A percentile compares a stretch with the other conserved stretches of the same genome.
These are phyloP conservation scores for Clupea harengus DNA, from an alignment of 2,113 vertebrate genomes.

Conservation along the genomic window DNA sequence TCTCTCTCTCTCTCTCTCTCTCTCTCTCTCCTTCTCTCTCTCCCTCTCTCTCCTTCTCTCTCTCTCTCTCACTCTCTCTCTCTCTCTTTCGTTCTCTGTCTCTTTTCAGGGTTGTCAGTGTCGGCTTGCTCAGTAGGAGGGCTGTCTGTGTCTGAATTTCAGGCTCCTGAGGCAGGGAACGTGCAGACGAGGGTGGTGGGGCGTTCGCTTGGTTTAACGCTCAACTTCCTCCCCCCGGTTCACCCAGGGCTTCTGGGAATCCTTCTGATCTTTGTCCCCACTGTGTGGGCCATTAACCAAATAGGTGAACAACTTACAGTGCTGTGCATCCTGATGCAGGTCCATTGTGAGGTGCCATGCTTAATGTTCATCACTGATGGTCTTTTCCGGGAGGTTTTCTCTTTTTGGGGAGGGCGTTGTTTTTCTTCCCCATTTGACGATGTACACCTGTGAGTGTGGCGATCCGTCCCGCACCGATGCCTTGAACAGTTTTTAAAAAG, in stretches of 20 bases:
- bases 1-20: background rate
- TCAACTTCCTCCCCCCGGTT: background rate
- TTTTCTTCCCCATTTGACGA: background rate
- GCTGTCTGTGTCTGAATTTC: background rate
- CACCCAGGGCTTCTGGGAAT: background rate
- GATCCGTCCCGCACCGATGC: background rate
- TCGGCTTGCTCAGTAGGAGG: background rate
- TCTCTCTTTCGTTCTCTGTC: background rate
- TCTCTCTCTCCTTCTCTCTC: background rate
- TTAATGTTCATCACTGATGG: background rate
- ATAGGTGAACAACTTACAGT: background rate
- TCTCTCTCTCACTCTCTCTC: background rate
- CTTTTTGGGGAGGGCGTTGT: background rate
- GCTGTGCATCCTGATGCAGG: background rate
- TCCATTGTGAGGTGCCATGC: background rate
- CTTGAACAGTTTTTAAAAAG: background rate
- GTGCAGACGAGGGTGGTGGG: background rate
- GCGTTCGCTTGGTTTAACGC: background rate
- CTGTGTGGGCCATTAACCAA: background rate
- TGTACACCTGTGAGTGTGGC: background rate
- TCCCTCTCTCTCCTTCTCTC: background rate
- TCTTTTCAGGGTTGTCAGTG: background rate
- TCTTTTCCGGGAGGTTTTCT: background rate
- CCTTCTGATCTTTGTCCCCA: background rate
- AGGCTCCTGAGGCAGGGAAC: background rate